A percentile compares a stretch with the other conserved stretches of the same genome.
phyloP scores from a whole-genome alignment of 2,113 vertebrate genomes.

The Oncorhynchus nerka region DNA sequence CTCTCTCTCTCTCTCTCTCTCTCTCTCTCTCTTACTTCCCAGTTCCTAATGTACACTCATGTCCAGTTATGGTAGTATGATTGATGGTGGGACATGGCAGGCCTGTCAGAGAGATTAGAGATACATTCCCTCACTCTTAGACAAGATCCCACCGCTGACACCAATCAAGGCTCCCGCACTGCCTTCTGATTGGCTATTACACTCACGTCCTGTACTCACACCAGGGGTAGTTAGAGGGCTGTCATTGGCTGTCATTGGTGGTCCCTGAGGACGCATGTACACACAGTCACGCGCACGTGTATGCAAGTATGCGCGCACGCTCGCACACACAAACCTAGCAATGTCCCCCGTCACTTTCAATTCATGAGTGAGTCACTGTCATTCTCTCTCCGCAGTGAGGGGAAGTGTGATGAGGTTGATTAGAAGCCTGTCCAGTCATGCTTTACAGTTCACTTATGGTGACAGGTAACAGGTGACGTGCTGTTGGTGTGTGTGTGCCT shows the following conservation, averaged over 20 bases:
- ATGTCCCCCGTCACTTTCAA: neutral
- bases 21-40: neutral
- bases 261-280: neutral
- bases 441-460: too few species aligned
- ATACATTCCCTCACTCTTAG: slow-evolving; percentile 38
- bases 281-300: neutral
- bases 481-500: too few species aligned
- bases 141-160: slow-evolving; percentile 28
- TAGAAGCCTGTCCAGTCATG: too few species aligned
- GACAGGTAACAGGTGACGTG: too few species aligned
- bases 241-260: too few species aligned
- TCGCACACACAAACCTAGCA: neutral
- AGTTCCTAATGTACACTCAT: slow-evolving; percentile 35
- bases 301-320: neutral
- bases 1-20: too few species aligned
- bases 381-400: neutral
- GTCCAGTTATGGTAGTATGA: slow-evolving; percentile 50
- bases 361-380: neutral
- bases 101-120: slow-evolving; percentile 30
- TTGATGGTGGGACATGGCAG: slow-evolving; percentile 46
- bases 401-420: too few species aligned
- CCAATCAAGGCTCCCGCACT: neutral
- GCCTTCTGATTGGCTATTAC: too few species aligned
- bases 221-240: too few species aligned
- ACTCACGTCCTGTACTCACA: too few species aligned